Base-by-base conservation (phyloP, 2,797 vertebrate genomes). In the Ambastaia sidthimunki region DNA sequence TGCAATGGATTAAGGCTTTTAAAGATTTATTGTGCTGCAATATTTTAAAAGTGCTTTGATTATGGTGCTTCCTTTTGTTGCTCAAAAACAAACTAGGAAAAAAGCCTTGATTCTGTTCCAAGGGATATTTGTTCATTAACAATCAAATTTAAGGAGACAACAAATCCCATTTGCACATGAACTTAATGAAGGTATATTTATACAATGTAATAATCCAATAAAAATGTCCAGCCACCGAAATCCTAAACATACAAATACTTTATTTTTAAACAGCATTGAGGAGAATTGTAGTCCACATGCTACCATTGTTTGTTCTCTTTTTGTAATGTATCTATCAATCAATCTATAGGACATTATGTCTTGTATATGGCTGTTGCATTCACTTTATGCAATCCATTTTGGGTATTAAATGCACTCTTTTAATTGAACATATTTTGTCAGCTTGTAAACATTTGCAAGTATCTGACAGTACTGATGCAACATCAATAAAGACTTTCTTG, bases 401-500 rank as follows among this genome's bases (percentile, higher is more conserved):
- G 90, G 90, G 92, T 94, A 92, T 93, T 91, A 95, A 96, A 96
- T 95, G 94, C 96, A 96, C 95, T 96, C 91, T 86, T 91, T 87
- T 93, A 92, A 96, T 93, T 93, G 92, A 92, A 95, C 93, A 93
- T 92, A 90, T 93, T 94, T 90, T 94, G 95, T 94, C 92, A 94
- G 91, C 95, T 94, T 91, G 93, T 96, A 93, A 94, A 95, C 95
- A 96, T 95, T 92, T 95, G 90, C 94, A 94, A 44, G 91, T 94
- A 95, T 93, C 93, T 95, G 96, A 96, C 95, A 95, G 94, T 96
- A 96, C 93, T 96, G 95, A 96, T 94, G 93, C 91, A 89, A 93
- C 94, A 91, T 95, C 95, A 98, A 97, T 98, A 98, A 99, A 98
- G 91, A 89, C 88, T 91, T 90, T 93, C 93, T 92, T 94, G 88